phyloP scores from a whole-genome alignment of 1,140 invertebrate species.

The Delia radicum region DNA sequence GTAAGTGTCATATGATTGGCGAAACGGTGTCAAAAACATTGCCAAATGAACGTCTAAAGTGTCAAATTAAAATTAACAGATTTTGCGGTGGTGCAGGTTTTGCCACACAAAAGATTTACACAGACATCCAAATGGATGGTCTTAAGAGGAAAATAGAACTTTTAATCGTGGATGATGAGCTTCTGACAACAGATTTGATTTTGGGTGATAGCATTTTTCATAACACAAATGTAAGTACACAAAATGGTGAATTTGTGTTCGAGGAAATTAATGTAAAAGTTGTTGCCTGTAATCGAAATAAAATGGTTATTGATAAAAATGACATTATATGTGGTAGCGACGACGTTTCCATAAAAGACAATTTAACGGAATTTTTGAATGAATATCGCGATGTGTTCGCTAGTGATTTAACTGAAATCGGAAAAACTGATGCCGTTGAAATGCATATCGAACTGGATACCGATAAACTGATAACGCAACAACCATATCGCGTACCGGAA shows the following conservation, averaged over 20 bases:
- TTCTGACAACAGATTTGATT: background rate
- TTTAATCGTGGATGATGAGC: background rate
- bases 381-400: conserved; percentile 5
- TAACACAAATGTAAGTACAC: background rate
- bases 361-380: background rate
- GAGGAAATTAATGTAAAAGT: background rate
- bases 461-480: conserved; percentile 12
- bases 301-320: background rate
- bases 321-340: background rate
- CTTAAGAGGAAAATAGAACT: background rate
- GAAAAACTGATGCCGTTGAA: conserved; percentile 22
- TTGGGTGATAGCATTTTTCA: background rate
- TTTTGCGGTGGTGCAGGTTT: background rate
- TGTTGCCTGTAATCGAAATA: too few species aligned
- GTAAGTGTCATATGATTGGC: conserved; percentile 2
- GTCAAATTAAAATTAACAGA: background rate
- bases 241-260: background rate
- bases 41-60: background rate
- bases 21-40: background rate
- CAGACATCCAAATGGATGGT: background rate
- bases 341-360: background rate
- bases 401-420: conserved; percentile 2
- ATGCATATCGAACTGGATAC: conserved; percentile 20
- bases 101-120: too few species aligned
- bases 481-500: conserved; percentile 28